Evolutionary conservation across 2,888 invertebrate species (phyloP), one percentile per base, ranked within the genome.

Genomic region (Microctonus hyperodae): DNA sequence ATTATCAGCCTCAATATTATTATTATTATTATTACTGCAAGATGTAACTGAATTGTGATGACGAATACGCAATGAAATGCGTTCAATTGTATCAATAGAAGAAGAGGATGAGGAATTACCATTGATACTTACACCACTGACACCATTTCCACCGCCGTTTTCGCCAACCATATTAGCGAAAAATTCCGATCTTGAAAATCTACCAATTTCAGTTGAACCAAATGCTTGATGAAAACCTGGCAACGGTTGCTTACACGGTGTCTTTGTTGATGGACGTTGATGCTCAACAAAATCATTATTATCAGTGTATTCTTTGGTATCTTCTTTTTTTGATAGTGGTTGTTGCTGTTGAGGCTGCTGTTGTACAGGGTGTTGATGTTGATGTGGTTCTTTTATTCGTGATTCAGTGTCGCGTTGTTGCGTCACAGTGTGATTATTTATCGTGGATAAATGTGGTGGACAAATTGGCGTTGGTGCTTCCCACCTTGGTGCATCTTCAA

Each of bases 181-280:
- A 61, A 89, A 90, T 78, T 91, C 91, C 33, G 85, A 84, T 68
- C 85, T 82, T 6, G 91, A 90, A 76, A 93, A 94, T 72, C 92
- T 89, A n/a, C 94, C 94, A 72, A 94, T 91, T 84, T 93, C 94
- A 25, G 94, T 94, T 31, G 93, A 92, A 28, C 94, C 94, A 81
- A 94, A 94, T 0, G 94, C 93, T 85, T 93, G 93, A 80, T 93
- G 92, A 80, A 94, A 94, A 55, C 92, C 93, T 6, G 93, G 93
- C 68, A 93, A 82, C 6, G 92, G 91, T 64, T 88, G 81, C 40
- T 78, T 81, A n/a, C 68, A 55, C 4, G 37, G 51, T 33, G 63
- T 33, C 20, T 40, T 51, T 16, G 33, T 6, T 5, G 44, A 4
- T 7, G n/a, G 44, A 7, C 44, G 44, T 7, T 16, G 44, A 44